phyloP scores from a whole-genome alignment of 1,140 invertebrate genomes.

The Platyscapa corneri region DNA sequence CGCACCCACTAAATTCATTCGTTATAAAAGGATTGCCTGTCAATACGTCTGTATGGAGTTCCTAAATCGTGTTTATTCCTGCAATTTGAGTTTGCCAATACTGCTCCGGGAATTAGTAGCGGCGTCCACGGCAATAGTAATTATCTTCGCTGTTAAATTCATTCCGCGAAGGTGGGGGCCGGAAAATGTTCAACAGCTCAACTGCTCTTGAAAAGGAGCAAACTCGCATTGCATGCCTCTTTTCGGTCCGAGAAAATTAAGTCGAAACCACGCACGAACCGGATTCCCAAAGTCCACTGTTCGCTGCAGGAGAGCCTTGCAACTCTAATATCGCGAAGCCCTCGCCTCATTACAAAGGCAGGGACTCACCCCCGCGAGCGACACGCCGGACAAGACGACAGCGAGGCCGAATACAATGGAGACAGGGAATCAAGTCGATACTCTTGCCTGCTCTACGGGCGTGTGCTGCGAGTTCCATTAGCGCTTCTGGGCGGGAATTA shows the following conservation, averaged over 20 bases:
- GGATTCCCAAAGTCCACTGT: background rate
- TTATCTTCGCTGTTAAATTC: no score
- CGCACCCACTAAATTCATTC: no score
- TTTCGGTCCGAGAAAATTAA: background rate
- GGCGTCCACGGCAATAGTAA: no score
- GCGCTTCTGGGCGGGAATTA: conserved; percentile 45
- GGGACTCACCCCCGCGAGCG: background rate
- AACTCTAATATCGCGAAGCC: background rate
- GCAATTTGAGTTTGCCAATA: no score
- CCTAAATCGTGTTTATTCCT: no score
- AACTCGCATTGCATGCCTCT: background rate
- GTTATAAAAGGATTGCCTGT: no score
- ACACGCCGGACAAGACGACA: conserved; percentile 1
- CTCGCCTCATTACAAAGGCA: conserved; percentile 34
- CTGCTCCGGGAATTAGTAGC: no score
- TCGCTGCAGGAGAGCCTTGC: background rate
- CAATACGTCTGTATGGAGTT: no score
- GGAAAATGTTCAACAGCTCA: no score
- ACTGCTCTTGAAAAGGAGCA: no score
- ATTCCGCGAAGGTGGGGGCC: no score
- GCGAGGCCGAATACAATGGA: background rate
- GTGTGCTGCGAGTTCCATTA: background rate
- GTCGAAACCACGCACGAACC: background rate
- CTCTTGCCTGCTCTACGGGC: background rate
- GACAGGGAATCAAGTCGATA: background rate